Conservation (phyloP, 1,140 invertebrate genomes). For the Drosophila sp. region DNA sequence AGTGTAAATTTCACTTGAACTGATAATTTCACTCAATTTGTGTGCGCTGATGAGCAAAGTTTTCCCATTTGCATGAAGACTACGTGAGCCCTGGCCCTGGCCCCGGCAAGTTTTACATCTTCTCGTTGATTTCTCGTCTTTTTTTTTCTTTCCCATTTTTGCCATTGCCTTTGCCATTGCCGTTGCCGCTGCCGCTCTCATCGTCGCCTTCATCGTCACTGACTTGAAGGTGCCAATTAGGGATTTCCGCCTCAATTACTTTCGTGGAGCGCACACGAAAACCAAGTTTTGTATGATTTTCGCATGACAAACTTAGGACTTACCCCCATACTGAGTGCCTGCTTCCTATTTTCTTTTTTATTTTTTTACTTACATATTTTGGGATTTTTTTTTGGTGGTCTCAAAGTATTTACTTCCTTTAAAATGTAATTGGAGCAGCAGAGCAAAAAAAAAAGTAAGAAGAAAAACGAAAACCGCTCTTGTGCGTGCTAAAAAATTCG, state of each 20-base stretch:
- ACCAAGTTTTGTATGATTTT: constrained; percentile 80
- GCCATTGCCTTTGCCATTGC: not conserved
- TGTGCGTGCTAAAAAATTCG: constrained; percentile 64
- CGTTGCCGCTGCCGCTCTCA: not conserved
- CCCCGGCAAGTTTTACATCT: constrained; percentile 50
- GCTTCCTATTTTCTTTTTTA: constrained; percentile 34
- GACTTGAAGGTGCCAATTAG: constrained; percentile 80
- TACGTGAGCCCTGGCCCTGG: constrained; percentile 55
- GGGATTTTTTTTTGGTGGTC: constrained; percentile 3
- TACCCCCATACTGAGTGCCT: constrained; percentile 42
- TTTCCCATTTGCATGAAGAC: constrained; percentile 77
- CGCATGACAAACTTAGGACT: constrained; percentile 78
- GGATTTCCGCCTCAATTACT: constrained; percentile 81
- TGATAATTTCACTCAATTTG: constrained; percentile 82
- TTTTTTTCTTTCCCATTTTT: constrained; percentile 1
- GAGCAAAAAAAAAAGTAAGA: constrained; percentile 23
- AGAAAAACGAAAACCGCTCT: constrained; percentile 24
- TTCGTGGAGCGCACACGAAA: constrained; percentile 72
- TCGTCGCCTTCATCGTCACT: constrained; percentile 25
- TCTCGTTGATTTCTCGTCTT: constrained; percentile 40
- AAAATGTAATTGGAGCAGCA: constrained; percentile 54
- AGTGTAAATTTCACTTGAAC: constrained; percentile 82
- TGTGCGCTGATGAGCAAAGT: constrained; percentile 80
- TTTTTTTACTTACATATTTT: constrained; percentile 2
- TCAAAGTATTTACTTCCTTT: constrained; percentile 54